Evolutionary conservation across 2,888 invertebrate genomes (phyloP).

Genomic region (Hermaeophaga mercurialis): DNA sequence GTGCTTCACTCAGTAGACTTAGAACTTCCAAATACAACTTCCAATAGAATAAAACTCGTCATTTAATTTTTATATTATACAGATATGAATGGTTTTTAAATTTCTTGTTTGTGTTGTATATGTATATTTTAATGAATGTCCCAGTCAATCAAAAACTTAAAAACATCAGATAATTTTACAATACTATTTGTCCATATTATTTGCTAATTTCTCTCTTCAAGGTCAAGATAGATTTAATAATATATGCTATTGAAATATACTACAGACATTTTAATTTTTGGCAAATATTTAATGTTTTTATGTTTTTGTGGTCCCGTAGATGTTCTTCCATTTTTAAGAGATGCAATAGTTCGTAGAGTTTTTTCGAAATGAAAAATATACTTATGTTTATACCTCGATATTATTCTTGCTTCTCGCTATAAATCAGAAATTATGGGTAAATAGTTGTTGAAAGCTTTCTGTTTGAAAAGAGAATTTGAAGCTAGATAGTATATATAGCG

Average conservation of each 20-base stretch:
- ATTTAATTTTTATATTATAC: constrained; percentile 9
- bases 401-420: constrained; percentile 47
- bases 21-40: constrained; percentile 45
- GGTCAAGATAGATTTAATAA: too few species aligned
- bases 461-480: constrained; percentile 28
- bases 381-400: constrained; percentile 46
- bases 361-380: constrained; percentile 31
- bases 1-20: constrained; percentile 45
- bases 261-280: too few species aligned
- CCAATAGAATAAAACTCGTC: constrained; percentile 32
- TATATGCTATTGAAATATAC: too few species aligned
- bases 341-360: constrained; percentile 38
- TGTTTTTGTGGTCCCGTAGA: constrained; percentile 27
- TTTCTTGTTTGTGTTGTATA: not conserved
- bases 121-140: not conserved
- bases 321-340: constrained; percentile 44
- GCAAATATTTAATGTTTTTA: constrained; percentile 34
- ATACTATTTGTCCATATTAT: too few species aligned
- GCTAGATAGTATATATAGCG: constrained; percentile 43
- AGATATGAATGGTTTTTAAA: constrained; percentile 2
- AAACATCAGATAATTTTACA: constrained; percentile 2
- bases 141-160: not conserved
- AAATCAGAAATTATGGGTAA: constrained; percentile 28
- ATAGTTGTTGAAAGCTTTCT: constrained; percentile 27
- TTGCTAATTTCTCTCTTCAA: too few species aligned